A percentile compares a stretch with the other conserved stretches of the same genome.
Conservation (phyloP, 2,888 invertebrate species). For the Spisula subtruncata region DNA sequence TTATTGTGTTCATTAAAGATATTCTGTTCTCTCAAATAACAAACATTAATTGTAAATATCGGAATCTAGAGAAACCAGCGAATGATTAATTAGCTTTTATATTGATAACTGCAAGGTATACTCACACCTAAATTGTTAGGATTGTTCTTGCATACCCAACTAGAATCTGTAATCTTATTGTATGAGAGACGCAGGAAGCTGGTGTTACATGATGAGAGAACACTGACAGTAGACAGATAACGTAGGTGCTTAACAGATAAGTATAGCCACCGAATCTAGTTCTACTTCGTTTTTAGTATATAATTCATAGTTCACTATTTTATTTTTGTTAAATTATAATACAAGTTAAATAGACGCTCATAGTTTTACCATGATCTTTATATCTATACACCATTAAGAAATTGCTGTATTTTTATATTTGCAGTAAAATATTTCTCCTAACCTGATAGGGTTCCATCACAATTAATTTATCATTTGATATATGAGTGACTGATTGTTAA, state of each 20-base stretch:
- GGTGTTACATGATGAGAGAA: not conserved
- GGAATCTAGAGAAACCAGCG: not conserved
- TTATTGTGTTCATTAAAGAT: not conserved
- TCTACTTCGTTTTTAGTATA: too few species aligned
- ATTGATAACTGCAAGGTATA: not conserved
- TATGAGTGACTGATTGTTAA: too few species aligned
- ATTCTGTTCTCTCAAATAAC: not conserved
- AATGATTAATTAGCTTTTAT: constrained; percentile 5
- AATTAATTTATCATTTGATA: too few species aligned
- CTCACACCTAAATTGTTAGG: not conserved
- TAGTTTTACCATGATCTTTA: too few species aligned
- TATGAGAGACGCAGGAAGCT: not conserved
- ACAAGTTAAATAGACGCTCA: too few species aligned
- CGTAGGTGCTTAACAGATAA: not conserved
- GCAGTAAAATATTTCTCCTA: too few species aligned
- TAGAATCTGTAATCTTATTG: not conserved
- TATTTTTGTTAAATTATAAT: too few species aligned
- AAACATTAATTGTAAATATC: not conserved
- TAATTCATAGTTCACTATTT: too few species aligned
- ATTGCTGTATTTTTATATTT: too few species aligned
- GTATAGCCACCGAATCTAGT: not conserved
- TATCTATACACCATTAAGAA: too few species aligned
- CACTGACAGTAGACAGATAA: not conserved
- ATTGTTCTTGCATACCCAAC: not conserved
- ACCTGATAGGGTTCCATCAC: too few species aligned